A percentile compares a stretch with the other conserved stretches of the same genome.
Conservation (phyloP, 2,888 invertebrate genomes). For the Lutraria lutraria region DNA sequence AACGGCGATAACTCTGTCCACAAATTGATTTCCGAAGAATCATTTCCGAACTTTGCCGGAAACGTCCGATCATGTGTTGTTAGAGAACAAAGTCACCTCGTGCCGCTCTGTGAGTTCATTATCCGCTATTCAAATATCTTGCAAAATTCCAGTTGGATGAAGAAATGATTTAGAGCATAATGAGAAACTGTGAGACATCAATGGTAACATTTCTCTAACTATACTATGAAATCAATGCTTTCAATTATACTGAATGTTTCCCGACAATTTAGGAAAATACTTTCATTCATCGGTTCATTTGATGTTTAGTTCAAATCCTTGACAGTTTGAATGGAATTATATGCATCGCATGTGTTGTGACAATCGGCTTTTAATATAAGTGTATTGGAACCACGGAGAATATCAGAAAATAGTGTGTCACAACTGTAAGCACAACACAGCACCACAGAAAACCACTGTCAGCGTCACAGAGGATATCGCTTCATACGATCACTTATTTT, state of each 20-base stretch:
- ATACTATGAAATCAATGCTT: constrained; percentile 53
- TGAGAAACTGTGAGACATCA: constrained; percentile 16
- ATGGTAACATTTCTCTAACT: background rate
- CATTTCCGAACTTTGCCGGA: background rate
- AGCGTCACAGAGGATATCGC: background rate
- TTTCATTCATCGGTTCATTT: constrained; percentile 36
- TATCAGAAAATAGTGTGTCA: constrained; percentile 3
- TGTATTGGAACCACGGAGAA: constrained; percentile 21
- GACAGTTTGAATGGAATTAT: constrained; percentile 34
- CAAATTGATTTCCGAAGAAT: background rate
- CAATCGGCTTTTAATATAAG: constrained; percentile 18
- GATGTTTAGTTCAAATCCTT: constrained; percentile 32
- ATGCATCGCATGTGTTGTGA: constrained; percentile 21
- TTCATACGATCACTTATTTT: background rate
- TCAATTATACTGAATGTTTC: constrained; percentile 58
- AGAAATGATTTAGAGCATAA: background rate
- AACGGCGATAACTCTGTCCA: no score
- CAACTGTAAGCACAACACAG: background rate
- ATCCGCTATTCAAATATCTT: constrained; percentile 4
- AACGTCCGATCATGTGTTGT: background rate
- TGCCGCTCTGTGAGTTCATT: background rate
- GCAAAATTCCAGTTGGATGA: constrained; percentile 18
- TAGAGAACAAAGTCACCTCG: background rate
- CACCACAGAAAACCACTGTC: background rate
- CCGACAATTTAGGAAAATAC: constrained; percentile 46